These are phyloP conservation scores for Strix occidentalis DNA, from an alignment of 2,797 vertebrate genomes.

Conservation along the genomic window DNA sequence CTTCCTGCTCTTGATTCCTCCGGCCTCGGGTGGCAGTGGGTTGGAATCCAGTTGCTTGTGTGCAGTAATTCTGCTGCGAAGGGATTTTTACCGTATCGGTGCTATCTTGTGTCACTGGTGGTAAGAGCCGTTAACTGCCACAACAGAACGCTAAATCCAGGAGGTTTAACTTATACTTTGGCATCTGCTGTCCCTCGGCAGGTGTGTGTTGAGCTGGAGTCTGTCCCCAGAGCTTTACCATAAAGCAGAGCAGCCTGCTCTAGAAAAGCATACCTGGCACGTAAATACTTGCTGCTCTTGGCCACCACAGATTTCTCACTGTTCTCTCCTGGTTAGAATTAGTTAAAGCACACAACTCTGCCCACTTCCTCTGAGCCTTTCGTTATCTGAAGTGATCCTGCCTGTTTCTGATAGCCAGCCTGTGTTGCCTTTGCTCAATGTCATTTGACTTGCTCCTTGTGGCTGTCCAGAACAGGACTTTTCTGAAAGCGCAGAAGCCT, in stretches of 20 bases:
- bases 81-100: accelerated
- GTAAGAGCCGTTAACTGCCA: not conserved
- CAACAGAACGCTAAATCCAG: not conserved
- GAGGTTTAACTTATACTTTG: not conserved
- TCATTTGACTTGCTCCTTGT: not conserved
- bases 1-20: not conserved
- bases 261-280: not conserved
- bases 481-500: not conserved
- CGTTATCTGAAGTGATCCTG: not conserved
- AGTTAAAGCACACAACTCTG: not conserved
- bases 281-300: not conserved
- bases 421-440: not conserved
- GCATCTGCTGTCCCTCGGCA: not conserved
- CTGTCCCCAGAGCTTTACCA: not conserved
- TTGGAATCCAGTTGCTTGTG: not conserved
- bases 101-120: not conserved
- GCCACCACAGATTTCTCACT: not conserved
- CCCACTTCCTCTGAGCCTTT: not conserved
- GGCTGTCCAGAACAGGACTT: not conserved
- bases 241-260: not conserved
- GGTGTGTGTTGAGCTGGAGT: not conserved
- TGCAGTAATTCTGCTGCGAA: not conserved
- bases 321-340: not conserved
- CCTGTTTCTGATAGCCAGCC: not conserved
- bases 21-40: not conserved